Evolutionary conservation across 2,797 vertebrate genomes (phyloP), one percentile per base, ranked within the genome.

Genomic region (Echeneis naucrates): DNA sequence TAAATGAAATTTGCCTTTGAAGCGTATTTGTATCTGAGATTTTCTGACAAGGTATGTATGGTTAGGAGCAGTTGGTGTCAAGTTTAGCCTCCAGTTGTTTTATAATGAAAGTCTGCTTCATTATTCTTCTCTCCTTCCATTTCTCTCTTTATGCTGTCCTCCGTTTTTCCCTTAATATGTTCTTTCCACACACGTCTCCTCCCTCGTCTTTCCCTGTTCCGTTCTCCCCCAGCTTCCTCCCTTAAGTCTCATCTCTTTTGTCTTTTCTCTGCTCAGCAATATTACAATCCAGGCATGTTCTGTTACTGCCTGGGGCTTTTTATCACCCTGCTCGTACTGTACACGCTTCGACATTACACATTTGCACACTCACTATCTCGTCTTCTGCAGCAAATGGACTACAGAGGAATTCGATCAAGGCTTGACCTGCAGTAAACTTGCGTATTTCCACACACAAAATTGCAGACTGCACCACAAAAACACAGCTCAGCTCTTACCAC

Each of bases 231-330:
- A 24, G 16, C 45, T 50, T 63, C 57, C 50, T 76, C 24, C 2
- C 44, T 61, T 40, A 48, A 68, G 75, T 74, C 69, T 61, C 33
- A 30, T 78, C 69, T 70, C 59, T 54, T 67, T 67, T 57, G 27
- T 61, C 68, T 58, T 50, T 35, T 24, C 24, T 32, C 55, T 44
- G 8, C 61, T 71, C 70, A 51, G 78, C 21, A 45, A 23, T 58
- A 63, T 65, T 73, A 30, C 62, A 68, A 53, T 74, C 78, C 27
- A 53, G 65, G 44, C 62, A 24, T 70, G 75, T 59, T 76, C 47
- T 40, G 40, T 30, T 7, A 56, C 26, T 44, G 65, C 80, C 51
- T 32, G 11, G 1, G 53, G 61, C 51, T 61, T 77, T 71, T 75
- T 61, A 77, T 72, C 61, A 64, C 56, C 63, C 37, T 3, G 3